Base-by-base conservation (phyloP, 1,140 invertebrate genomes). In the Daktulosphaira vitifoliae region DNA sequence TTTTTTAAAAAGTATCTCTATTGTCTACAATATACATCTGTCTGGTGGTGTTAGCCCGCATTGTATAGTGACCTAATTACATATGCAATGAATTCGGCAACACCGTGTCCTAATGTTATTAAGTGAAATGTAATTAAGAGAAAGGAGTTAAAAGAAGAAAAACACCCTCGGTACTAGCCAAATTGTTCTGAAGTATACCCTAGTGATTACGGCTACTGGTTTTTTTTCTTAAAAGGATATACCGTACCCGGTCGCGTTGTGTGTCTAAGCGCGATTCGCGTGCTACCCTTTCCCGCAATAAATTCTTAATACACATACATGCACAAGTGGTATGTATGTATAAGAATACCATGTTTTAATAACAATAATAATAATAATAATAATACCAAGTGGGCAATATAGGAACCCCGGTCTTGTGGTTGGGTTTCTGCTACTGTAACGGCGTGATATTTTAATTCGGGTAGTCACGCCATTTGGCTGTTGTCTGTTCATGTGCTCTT, bases 371-470 rank as follows among this genome's bases (percentile, higher is more conserved):
- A 16, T 33, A 51, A 29, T 49, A 37, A 33, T 18, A 33, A 25
- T n/a, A n/a, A 37, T 2, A 25, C 23, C 15, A n/a, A n/a, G 26
- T 15, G n/a, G 50, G 22, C 49, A 29, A n/a, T 25, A 52, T 50
- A 9, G 25, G n/a, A 18, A n/a, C 50, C 50, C 29, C 18, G 50
- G 50, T 37, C 18, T 4, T 13, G 5, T 13, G 25, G n/a, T 5
- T 7, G 23, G 26, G 26, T 2, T n/a, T 9, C 50, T 6, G 51
- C 16, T 16, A 2, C 51, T 20, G 52, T 18, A n/a, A 8, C 39
- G 53, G 38, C 54, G 54, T 46, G 54, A 59, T 59, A 59, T 59
- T 59, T 59, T 59, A 59, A 59, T 59, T 59, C 54, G 25, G 38
- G 38, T 23, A 25, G 54, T 59, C 54, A 59, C 54, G 54, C 54